These are phyloP conservation scores for Zygothrica quintamaculata DNA, from an alignment of 2,888 invertebrate species.

Conservation along the genomic window DNA sequence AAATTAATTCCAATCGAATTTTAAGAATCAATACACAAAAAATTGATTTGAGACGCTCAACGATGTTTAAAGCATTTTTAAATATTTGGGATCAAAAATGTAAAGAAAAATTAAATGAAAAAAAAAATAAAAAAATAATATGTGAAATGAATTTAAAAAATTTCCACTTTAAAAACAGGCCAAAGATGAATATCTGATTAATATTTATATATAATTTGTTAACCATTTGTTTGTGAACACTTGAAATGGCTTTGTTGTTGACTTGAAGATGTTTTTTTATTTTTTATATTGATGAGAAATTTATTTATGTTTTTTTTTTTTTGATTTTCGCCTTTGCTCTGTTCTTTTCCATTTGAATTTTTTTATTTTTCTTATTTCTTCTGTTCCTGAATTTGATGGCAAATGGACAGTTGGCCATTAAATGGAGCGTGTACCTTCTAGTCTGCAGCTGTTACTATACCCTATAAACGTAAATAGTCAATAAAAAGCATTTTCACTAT, in stretches of 20 bases:
- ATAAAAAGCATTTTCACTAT: too few relatives aligned
- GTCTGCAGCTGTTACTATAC: constrained; percentile 22
- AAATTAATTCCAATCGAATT: constrained; percentile 26
- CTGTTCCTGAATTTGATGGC: constrained; percentile 21
- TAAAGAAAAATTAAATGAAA: background rate
- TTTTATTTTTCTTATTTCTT: background rate
- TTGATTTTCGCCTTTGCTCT: background rate
- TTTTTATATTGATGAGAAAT: constrained; percentile 26
- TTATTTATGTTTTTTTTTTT: constrained; percentile 3
- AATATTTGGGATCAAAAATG: background rate
- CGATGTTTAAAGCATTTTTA: too few relatives aligned
- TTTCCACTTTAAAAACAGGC: constrained; percentile 31
- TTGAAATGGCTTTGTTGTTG: constrained; percentile 30
- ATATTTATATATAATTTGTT: constrained; percentile 44
- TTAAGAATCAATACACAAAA: background rate
- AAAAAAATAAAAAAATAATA: background rate
- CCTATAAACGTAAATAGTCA: constrained; percentile 1
- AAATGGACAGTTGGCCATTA: constrained; percentile 49
- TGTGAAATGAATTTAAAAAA: constrained; percentile 27
- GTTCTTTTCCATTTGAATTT: background rate
- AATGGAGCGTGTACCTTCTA: constrained; percentile 36
- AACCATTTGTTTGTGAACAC: constrained; percentile 30
- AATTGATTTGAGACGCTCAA: background rate
- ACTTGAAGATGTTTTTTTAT: constrained; percentile 9
- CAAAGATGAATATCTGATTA: constrained; percentile 37